Conservation (phyloP, 2,113 vertebrate species). For the Piprites chloris region DNA sequence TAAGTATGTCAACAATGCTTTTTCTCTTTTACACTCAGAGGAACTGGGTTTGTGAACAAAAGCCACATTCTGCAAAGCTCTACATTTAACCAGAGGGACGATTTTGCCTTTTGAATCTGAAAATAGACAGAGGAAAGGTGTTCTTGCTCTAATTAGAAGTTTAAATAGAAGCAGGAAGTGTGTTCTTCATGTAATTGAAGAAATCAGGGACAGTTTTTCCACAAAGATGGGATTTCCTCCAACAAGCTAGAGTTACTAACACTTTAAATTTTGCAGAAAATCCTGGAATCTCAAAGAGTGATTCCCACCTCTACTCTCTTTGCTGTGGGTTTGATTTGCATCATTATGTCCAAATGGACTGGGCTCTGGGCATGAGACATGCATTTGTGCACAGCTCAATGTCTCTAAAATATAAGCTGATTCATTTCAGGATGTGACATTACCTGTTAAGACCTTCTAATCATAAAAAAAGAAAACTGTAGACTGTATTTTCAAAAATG, state of each 20-base stretch:
- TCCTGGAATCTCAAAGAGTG: not conserved
- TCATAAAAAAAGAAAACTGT: not conserved
- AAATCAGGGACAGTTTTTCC: not conserved
- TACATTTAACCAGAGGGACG: not conserved
- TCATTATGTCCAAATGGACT: not conserved
- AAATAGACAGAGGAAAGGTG: not conserved
- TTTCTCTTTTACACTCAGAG: not conserved
- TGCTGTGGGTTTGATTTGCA: not conserved
- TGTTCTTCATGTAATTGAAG: not conserved
- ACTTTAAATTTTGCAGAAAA: not conserved
- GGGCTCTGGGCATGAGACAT: not conserved
- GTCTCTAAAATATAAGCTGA: not conserved
- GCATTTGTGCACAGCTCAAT: not conserved
- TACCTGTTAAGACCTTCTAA: not conserved
- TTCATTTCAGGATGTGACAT: not conserved
- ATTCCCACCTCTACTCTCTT: not conserved
- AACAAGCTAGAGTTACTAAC: not conserved
- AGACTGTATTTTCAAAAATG: not conserved
- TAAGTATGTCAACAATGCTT: not conserved
- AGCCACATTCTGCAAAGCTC: not conserved
- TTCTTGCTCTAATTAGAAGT: not conserved
- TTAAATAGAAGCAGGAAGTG: not conserved
- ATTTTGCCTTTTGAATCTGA: not conserved
- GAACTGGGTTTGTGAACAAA: not conserved
- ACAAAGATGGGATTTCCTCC: not conserved